phyloP scores from a whole-genome alignment of 2,797 vertebrate species.

The Pipistrellus nathusii region DNA sequence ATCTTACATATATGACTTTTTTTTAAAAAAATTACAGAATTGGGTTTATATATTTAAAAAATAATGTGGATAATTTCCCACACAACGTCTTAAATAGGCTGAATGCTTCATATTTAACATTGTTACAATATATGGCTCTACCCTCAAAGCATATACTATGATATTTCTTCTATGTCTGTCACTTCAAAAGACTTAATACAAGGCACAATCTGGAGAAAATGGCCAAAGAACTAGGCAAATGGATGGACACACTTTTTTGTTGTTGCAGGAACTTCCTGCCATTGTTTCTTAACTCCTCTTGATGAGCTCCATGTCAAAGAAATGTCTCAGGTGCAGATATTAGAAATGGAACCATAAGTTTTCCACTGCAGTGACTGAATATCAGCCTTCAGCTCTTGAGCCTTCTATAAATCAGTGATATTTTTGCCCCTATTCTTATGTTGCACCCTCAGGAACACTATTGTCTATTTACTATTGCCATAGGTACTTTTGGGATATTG shows the following conservation, averaged over 20 bases:
- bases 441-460: neutral
- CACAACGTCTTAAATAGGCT: neutral
- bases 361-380: neutral
- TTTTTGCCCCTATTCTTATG: neutral
- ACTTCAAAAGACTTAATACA: neutral
- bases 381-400: neutral
- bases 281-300: neutral
- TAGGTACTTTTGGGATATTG: neutral
- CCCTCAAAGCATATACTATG: neutral
- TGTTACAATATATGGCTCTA: constrained; percentile 7
- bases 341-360: no score
- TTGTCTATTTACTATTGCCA: neutral
- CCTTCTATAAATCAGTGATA: neutral
- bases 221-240: neutral
- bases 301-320: neutral
- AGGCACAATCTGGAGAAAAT: neutral
- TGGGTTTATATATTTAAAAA: neutral
- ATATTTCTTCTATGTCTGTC: neutral
- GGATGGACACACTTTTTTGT: neutral
- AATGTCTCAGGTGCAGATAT: neutral
- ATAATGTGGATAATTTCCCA: constrained; percentile 6
- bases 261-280: accelerated
- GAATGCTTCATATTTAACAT: constrained; percentile 48
- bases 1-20: neutral
- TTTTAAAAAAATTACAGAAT: neutral